Base-by-base conservation (phyloP, 2,113 vertebrate species). In the Aleadryas rufinucha region DNA sequence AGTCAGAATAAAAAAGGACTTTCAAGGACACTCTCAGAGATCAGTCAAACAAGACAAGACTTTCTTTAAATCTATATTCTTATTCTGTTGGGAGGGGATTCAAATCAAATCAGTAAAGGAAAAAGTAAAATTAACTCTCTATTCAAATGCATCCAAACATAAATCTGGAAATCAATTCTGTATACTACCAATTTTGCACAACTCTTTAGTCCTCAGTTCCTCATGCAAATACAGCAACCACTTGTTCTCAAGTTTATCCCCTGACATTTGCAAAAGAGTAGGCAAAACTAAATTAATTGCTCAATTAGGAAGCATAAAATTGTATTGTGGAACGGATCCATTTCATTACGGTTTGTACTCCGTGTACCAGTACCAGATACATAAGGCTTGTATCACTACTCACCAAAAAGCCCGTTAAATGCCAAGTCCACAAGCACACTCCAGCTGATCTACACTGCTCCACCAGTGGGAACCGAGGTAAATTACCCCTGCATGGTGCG, bases 1-100 rank as follows among this genome's bases (percentile, higher is more conserved):
- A 96, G 80, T 76, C 91, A 95, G 84, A 90, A 86, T 77, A 95
- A 94, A 68, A 84, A 97, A 83, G 61, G 94, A 90, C 91, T 96
- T 96, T 94, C 77, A 93, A 94, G 90, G 89, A 94, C 95, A 93
- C 37, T 92, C 68, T 64, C 8, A 72, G 59, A 92, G 53, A 94
- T 72, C 83, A 90, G 33, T 57, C 75, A 93, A 63, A 59, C 45
- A 93, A 95, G 81, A 52, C 71, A 93, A 95, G 81, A 54, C 47
- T 85, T 94, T 57, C 59, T 76, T 78, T 75, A 86, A 92, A 60
- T 82, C 21, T 71, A 16, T 44, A 45, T 81, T 91, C n/a, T 61
- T 61, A 59, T 35, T 84, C 37, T 87, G 21, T 24, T 82, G 8
- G 19, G 10, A 41, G 4, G 22, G 16, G 7, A 23, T 60, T 95